phyloP scores from a whole-genome alignment of 2,113 vertebrate genomes.

The Ptyas mucosa region DNA sequence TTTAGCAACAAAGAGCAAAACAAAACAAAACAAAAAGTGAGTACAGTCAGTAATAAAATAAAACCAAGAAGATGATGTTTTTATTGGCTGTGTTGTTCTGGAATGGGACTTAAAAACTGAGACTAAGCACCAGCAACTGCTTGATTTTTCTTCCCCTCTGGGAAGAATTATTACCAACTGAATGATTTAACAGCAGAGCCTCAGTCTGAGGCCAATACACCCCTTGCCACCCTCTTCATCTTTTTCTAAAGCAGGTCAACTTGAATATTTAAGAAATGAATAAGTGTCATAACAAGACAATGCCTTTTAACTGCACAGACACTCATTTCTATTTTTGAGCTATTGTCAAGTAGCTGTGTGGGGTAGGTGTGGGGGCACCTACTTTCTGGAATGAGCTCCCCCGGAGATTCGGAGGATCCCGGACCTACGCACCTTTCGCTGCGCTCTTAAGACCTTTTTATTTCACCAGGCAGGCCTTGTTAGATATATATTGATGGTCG shows the following conservation, averaged over 20 bases:
- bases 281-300: not conserved
- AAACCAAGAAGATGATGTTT: not conserved
- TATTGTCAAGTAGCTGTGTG: too few species aligned
- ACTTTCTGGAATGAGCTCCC: too few species aligned
- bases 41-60: not conserved
- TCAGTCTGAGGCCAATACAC: not conserved
- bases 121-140: not conserved
- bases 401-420: too few species aligned
- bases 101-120: not conserved
- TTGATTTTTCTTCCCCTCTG: not conserved
- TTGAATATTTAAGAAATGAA: not conserved
- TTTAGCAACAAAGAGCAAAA: not conserved
- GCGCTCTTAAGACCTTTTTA: too few species aligned
- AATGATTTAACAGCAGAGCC: too few species aligned
- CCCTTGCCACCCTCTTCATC: not conserved
- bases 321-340: not conserved
- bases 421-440: too few species aligned
- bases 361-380: too few species aligned
- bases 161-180: too few species aligned
- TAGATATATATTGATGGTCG: too few species aligned
- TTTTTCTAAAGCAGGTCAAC: not conserved
- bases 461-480: too few species aligned
- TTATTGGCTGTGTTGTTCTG: not conserved
- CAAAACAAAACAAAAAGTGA: too few species aligned
- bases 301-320: not conserved